Conservation (phyloP, 2,113 vertebrate genomes). For the Nesogale talazaci region DNA sequence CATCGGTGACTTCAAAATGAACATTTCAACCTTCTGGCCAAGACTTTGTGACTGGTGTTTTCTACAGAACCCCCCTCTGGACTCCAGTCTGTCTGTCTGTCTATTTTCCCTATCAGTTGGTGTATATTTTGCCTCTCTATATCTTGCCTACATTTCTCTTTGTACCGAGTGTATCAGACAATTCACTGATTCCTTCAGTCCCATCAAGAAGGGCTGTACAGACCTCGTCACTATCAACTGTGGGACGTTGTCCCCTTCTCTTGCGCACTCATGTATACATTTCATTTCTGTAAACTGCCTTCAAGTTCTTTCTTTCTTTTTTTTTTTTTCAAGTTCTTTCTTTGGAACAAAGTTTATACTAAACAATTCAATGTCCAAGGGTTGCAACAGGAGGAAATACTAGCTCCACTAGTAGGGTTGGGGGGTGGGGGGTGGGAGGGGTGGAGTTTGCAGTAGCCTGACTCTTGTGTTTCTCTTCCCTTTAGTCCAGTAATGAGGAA, state of each 20-base stretch:
- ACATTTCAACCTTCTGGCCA: not conserved
- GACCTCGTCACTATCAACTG: too few relatives aligned
- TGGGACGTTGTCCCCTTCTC: too few relatives aligned
- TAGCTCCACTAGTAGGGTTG: not conserved
- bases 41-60: not conserved
- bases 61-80: not conserved
- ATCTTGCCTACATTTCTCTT: not conserved
- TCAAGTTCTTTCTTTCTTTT: not conserved
- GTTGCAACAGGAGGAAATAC: not conserved
- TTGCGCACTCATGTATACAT: too few relatives aligned
- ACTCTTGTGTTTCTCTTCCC: conserved; percentile 61
- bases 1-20: not conserved
- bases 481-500: conserved; percentile 74
- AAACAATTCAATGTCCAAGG: not conserved
- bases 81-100: not conserved
- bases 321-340: not conserved
- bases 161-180: too few relatives aligned
- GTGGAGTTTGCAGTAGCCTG: conserved; percentile 29
- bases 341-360: not conserved
- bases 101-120: not conserved
- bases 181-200: too few relatives aligned
- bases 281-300: not conserved
- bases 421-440: too few relatives aligned
- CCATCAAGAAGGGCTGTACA: too few relatives aligned
- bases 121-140: not conserved